These are phyloP conservation scores for Cerastis rubricosa DNA, from an alignment of 2,888 invertebrate species.

Conservation along the genomic window DNA sequence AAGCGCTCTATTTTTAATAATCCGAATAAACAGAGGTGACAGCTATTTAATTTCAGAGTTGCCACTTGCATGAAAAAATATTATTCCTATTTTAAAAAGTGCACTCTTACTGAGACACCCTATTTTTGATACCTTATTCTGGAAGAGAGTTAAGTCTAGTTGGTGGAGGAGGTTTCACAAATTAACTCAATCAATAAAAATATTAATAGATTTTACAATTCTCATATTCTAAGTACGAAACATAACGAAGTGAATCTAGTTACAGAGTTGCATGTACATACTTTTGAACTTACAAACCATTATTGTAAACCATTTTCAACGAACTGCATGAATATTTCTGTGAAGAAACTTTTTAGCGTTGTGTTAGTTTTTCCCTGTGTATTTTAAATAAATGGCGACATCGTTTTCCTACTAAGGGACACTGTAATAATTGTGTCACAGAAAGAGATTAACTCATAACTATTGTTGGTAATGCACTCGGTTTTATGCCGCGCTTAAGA, in stretches of 20 bases:
- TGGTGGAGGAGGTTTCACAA: background rate
- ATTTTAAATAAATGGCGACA: slow-evolving; percentile 25
- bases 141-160: background rate
- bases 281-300: slow-evolving; percentile 72
- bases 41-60: too few species aligned
- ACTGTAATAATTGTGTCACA: slow-evolving; percentile 24
- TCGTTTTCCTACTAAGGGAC: slow-evolving; percentile 30
- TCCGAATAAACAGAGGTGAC: too few species aligned
- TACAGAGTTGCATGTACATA: slow-evolving; percentile 72
- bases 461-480: slow-evolving; percentile 5
- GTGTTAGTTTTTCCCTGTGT: slow-evolving; percentile 3
- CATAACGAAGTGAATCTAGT: slow-evolving; percentile 61
- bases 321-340: slow-evolving; percentile 74
- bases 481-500: slow-evolving; percentile 8
- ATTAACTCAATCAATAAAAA: background rate
- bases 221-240: slow-evolving; percentile 23
- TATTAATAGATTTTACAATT: background rate
- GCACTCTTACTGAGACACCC: too few species aligned
- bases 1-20: too few species aligned
- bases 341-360: slow-evolving; percentile 65
- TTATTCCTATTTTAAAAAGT: too few species aligned
- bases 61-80: too few species aligned
- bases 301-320: slow-evolving; percentile 71
- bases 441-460: slow-evolving; percentile 35
- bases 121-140: too few species aligned